phyloP scores from a whole-genome alignment of 1,140 invertebrate species.

The Drosophila equinoxialis region DNA sequence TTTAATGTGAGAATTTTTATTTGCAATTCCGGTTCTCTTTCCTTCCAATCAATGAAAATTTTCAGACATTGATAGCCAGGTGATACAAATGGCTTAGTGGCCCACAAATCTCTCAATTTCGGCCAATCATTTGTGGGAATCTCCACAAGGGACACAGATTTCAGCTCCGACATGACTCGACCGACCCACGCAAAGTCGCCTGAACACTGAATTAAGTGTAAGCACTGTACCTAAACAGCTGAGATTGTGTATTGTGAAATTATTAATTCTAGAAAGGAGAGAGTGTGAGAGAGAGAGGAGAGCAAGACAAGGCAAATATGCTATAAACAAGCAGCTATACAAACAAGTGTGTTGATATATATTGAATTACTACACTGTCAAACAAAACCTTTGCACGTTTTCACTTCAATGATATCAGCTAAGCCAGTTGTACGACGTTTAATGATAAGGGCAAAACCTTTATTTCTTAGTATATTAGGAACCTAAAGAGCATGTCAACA shows the following conservation, averaged over 20 bases:
- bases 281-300: neutral
- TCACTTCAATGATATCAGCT: too few species aligned
- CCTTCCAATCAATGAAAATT: constrained; percentile 58
- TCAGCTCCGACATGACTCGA: constrained; percentile 26
- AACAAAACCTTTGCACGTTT: neutral
- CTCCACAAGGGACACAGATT: constrained; percentile 51
- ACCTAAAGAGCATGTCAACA: too few species aligned
- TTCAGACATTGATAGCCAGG: constrained; percentile 48
- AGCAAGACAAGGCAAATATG: neutral
- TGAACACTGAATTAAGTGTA: neutral
- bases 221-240: neutral
- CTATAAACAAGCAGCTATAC: neutral
- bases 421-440: too few species aligned
- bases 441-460: neutral
- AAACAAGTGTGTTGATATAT: neutral
- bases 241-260: neutral
- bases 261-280: neutral
- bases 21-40: constrained; percentile 42
- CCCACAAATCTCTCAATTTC: constrained; percentile 53
- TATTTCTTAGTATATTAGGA: too few species aligned
- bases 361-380: neutral
- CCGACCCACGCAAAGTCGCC: neutral
- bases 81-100: constrained; percentile 25
- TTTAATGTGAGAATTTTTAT: constrained; percentile 58
- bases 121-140: constrained; percentile 59